Evolutionary conservation across 1,140 invertebrate species (phyloP).

Genomic region (Drosophila eugracilis): DNA sequence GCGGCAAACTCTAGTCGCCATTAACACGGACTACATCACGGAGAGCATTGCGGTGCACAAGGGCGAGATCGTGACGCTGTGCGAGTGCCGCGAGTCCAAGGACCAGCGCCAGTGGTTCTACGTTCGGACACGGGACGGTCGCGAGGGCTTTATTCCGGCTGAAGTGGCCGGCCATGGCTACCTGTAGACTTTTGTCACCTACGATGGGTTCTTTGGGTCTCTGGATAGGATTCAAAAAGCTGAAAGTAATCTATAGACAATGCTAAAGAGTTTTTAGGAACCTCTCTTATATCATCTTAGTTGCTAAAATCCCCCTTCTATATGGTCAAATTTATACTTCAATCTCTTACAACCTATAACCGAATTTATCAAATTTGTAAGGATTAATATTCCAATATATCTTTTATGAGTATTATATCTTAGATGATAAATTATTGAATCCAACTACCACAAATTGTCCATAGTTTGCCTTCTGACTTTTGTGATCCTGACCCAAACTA

Average conservation of each 20-base stretch:
- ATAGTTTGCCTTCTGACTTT: not conserved
- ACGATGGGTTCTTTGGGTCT: not conserved
- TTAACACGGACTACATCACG: slow-evolving; percentile 88
- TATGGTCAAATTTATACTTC: not conserved
- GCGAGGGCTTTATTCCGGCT: slow-evolving; percentile 91
- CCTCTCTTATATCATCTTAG: not conserved
- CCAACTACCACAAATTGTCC: not conserved
- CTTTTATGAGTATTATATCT: not conserved
- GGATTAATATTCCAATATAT: not conserved
- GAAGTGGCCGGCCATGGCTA: slow-evolving; percentile 90
- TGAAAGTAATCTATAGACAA: not conserved
- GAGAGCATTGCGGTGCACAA: slow-evolving; percentile 88
- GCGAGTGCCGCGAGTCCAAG: slow-evolving; percentile 86
- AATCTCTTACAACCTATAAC: not conserved
- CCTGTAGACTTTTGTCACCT: slow-evolving; percentile 85
- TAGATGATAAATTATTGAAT: not conserved
- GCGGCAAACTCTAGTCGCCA: slow-evolving; percentile 88
- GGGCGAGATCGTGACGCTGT: slow-evolving; percentile 90
- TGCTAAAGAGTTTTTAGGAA: too few relatives aligned
- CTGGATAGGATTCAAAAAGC: not conserved
- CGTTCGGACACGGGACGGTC: slow-evolving; percentile 88
- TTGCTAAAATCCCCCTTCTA: not conserved
- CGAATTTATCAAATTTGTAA: not conserved
- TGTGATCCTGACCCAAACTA: not conserved
- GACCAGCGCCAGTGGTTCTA: slow-evolving; percentile 89